Evolutionary conservation across 2,888 invertebrate genomes (phyloP).

Genomic region (Tribolium freemani): DNA sequence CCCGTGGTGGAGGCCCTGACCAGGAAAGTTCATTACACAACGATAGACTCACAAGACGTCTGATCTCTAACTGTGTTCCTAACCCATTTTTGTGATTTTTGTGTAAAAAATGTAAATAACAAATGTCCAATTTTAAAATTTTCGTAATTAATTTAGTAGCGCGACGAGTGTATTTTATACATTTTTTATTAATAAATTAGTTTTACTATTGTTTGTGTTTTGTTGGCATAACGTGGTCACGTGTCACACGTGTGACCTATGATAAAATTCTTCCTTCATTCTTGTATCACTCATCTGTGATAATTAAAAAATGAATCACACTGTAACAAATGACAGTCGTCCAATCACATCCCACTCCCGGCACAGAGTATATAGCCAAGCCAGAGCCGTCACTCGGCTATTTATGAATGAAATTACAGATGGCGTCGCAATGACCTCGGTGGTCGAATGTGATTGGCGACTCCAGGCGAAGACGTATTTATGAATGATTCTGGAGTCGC

Average conservation of each 20-base stretch:
- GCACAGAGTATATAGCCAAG: too few relatives aligned
- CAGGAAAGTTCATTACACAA: slow-evolving; percentile 81
- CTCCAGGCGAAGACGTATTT: too few relatives aligned
- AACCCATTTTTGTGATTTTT: background rate
- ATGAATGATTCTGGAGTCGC: too few relatives aligned
- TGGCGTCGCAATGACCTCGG: too few relatives aligned
- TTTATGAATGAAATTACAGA: too few relatives aligned
- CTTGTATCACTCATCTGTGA: background rate
- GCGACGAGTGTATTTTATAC: background rate
- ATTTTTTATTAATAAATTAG: background rate
- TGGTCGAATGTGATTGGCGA: too few relatives aligned
- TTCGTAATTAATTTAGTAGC: background rate
- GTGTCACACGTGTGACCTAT: background rate
- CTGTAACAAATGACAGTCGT: background rate
- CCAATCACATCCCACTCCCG: too few relatives aligned
- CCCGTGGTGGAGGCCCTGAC: slow-evolving; percentile 77
- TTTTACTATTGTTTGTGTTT: background rate
- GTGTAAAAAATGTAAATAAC: background rate
- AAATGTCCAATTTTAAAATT: background rate
- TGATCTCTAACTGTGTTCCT: slow-evolving; percentile 40
- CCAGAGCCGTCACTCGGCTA: too few relatives aligned
- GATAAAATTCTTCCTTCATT: background rate
- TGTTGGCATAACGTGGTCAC: background rate
- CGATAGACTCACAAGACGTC: slow-evolving; percentile 71
- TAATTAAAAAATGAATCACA: background rate